Conservation (phyloP, 2,797 vertebrate genomes). For the Neoniphon sammara region DNA sequence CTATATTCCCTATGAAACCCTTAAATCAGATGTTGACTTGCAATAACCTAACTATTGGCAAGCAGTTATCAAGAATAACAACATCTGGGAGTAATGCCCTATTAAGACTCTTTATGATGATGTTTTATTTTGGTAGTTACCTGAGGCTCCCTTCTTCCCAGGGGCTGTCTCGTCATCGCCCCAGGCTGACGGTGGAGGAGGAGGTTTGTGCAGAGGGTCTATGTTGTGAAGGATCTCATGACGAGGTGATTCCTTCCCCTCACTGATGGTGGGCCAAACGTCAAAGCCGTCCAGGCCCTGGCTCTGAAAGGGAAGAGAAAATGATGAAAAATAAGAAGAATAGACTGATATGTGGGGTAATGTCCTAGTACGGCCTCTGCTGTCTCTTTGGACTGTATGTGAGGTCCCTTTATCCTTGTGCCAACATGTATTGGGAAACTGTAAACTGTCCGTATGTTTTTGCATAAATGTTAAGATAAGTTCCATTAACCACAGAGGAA, state of each 20-base stretch:
- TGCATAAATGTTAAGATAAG: neutral
- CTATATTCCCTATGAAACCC: neutral
- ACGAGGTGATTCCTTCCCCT: conserved; percentile 89
- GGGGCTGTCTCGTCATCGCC: neutral
- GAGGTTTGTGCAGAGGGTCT: conserved; percentile 87
- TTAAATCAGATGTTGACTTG: neutral
- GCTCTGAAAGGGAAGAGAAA: conserved; percentile 64
- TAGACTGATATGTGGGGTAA: neutral
- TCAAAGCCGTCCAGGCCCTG: conserved; percentile 91
- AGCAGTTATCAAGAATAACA: neutral
- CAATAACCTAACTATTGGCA: neutral
- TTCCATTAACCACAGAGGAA: conserved; percentile 12
- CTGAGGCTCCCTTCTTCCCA: conserved; percentile 9
- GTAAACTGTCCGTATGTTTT: neutral
- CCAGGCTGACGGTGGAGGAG: neutral
- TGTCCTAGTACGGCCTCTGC: too few relatives aligned
- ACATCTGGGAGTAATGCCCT: neutral
- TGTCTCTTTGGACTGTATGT: too few relatives aligned
- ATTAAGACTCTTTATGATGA: neutral
- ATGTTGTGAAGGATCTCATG: conserved; percentile 97
- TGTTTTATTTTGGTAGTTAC: conserved; percentile 57
- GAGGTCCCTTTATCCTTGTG: too few relatives aligned
- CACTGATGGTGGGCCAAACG: conserved; percentile 91
- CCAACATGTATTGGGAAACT: neutral
- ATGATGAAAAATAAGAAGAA: neutral